Evolutionary conservation across 2,888 invertebrate species (phyloP).

Genomic region (Homarus gammarus): DNA sequence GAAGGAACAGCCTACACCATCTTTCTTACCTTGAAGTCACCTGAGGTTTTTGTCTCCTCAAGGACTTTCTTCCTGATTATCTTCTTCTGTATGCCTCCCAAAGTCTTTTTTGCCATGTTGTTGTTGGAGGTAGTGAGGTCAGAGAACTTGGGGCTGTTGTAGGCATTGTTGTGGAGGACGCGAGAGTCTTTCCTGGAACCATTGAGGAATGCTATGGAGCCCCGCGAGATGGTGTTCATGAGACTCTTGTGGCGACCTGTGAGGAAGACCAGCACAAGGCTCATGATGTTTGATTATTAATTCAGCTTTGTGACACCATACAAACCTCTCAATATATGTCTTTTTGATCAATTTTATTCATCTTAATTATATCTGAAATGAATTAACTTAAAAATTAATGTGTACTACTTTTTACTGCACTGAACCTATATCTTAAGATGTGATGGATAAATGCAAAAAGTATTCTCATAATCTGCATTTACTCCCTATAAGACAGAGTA

Average conservation of each 20-base stretch:
- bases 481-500: too few relatives aligned
- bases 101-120: conserved; percentile 60
- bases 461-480: too few relatives aligned
- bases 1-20: neutral
- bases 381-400: too few relatives aligned
- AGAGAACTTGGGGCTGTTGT: conserved; percentile 72
- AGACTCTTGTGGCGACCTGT: conserved; percentile 50
- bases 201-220: conserved; percentile 77
- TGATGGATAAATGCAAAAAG: too few relatives aligned
- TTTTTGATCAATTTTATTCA: too few relatives aligned
- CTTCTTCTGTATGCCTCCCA: conserved; percentile 72
- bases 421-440: too few relatives aligned
- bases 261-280: neutral
- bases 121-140: conserved; percentile 68
- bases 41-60: conserved; percentile 41
- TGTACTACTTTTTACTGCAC: too few relatives aligned
- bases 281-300: too few relatives aligned
- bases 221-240: conserved; percentile 73
- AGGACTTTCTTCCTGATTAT: conserved; percentile 70
- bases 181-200: conserved; percentile 77
- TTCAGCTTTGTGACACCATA: too few relatives aligned
- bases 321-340: too few relatives aligned
- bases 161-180: conserved; percentile 78
- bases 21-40: conserved; percentile 65
- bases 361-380: too few relatives aligned